Conservation (phyloP, 2,113 vertebrate genomes). For the Varanus salvator region DNA sequence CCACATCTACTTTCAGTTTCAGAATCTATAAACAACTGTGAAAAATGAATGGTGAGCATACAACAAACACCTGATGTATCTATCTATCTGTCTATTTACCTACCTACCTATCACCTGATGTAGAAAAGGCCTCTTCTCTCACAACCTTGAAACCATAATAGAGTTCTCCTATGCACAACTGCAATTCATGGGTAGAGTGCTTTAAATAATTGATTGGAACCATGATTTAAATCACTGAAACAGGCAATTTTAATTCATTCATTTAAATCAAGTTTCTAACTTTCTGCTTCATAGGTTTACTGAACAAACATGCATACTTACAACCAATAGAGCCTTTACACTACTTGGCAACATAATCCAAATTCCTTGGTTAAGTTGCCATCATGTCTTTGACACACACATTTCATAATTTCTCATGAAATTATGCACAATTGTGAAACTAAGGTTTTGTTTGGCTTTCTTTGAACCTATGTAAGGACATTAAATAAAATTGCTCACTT, state of each 20-base stretch:
- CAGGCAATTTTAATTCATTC: neutral
- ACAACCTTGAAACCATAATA: neutral
- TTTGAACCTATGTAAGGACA: neutral
- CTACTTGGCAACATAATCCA: neutral
- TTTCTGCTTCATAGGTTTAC: slow-evolving; percentile 1
- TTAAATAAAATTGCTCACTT: neutral
- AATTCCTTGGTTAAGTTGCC: neutral
- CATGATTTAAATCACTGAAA: neutral
- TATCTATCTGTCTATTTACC: too few relatives aligned
- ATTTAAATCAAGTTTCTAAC: slow-evolving; percentile 7
- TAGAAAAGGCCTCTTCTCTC: neutral
- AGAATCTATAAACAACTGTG: too few relatives aligned
- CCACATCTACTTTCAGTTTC: too few relatives aligned
- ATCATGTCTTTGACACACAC: neutral
- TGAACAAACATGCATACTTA: neutral
- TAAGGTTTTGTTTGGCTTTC: neutral
- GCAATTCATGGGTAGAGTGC: neutral
- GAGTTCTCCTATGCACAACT: neutral
- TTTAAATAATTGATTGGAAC: slow-evolving; percentile 12
- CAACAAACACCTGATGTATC: too few relatives aligned
- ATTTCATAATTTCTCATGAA: neutral
- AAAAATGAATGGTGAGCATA: too few relatives aligned
- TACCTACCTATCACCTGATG: too few relatives aligned
- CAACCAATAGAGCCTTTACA: neutral
- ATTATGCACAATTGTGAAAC: neutral